Percentiles rank a stretch among this genome's conserved stretches.
Evolutionary conservation across 2,113 vertebrate species (phyloP).

Genomic region (Menura novaehollandiae): DNA sequence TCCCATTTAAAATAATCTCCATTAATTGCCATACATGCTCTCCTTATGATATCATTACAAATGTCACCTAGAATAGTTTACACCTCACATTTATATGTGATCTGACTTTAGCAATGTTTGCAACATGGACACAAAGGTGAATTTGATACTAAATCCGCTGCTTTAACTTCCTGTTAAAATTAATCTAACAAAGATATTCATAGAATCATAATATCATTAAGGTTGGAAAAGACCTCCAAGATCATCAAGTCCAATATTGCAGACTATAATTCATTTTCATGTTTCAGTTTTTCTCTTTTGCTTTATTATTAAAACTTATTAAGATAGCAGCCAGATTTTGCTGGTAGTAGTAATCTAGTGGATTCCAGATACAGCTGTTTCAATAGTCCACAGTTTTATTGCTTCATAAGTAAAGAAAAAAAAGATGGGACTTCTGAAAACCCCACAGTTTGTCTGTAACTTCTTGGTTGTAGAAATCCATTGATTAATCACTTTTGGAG

Average conservation of each 20-base stretch:
- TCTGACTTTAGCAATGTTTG: not conserved
- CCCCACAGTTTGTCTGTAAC: not conserved
- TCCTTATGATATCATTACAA: not conserved
- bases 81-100: not conserved
- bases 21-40: not conserved
- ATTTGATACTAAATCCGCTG: not conserved
- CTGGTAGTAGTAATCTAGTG: not conserved
- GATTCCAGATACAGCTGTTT: not conserved
- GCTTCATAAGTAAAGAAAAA: not conserved
- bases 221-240: not conserved
- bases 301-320: not conserved
- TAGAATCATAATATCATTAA: not conserved
- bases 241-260: not conserved
- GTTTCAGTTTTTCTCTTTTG: not conserved
- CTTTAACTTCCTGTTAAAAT: not conserved
- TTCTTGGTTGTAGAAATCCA: not conserved
- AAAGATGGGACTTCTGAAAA: not conserved
- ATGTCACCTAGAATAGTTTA: not conserved
- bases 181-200: not conserved
- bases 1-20: not conserved
- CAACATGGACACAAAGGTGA: not conserved
- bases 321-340: not conserved
- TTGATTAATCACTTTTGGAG: accelerated
- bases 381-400: not conserved
- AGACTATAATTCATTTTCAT: not conserved